Base-by-base conservation (phyloP, 2,113 vertebrate genomes). In the Kobus ellipsiprymnus region DNA sequence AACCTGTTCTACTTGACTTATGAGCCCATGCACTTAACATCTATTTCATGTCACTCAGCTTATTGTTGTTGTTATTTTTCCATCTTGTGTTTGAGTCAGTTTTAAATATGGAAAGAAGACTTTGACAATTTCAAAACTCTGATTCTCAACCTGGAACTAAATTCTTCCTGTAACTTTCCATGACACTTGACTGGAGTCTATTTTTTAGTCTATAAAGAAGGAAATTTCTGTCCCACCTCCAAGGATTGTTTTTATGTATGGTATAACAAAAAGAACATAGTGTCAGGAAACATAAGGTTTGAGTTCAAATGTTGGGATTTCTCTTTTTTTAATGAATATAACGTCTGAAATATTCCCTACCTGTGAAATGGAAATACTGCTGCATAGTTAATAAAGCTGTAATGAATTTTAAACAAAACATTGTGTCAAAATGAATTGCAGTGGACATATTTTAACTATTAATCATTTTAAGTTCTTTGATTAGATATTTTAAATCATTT, bases 401-500 rank as follows among this genome's bases (percentile, higher is more conserved):
- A 87, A 54, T 33, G 71, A 74, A 83, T 64, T 91, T 94, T 59
- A 95, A 77, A 81, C 71, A 52, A 23, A 2, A 55, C 60, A 29
- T 87, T 94, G 27, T 95, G n/a, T 91, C 7, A 27, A 52, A 80
- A 30, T 64, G 36, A 64, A 33, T 94, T 77, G 0, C 46, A 78
- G 6, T 80, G 4, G 62, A 44, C 11, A 36, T 46, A 48, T 21
- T 89, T 77, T 77, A 91, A 17, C 27, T 40, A 19, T 84, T 64
- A 82, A 54, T 67, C 10, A 55, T 67, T 60, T 86, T 64, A 46
- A 74, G 87, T 95, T 90, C 2, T 84, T 95, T 30, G 29, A 29
- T 94, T 96, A 80, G 27, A 50, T 95, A 29, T 81, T 27, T 94
- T 85, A 77, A 91, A 87, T 59, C 64, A 96, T 71, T 36, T 30